Base-by-base conservation (phyloP, 53 echinoderm and acorn worm species). In the Henricia sp. region DNA sequence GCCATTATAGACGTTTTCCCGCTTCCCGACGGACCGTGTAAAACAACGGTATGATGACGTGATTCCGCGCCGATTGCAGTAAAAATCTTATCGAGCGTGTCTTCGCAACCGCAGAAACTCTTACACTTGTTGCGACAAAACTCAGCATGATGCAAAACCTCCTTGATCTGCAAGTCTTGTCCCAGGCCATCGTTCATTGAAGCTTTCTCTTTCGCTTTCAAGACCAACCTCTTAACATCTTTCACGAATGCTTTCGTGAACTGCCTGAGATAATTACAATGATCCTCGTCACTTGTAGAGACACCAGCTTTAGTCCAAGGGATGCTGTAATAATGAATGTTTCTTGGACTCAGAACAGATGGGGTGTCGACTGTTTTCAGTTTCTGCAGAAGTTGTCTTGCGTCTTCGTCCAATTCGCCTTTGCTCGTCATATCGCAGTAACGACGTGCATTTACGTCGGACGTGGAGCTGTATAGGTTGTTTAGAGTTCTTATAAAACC, bases 1-100 rank as follows among this genome's bases (percentile, higher is more conserved):
- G 96, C 94, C 86, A 94, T 90, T 72, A 96, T 89, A 26, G 96
- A 96, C 3, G 96, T 94, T 82, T 96, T 96, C 52, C 96, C 96
- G 29, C 92, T 87, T 34, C 96, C 96, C 1, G 96, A 96, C 19
- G 87, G 85, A 33, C 96, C 96, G 33, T 93, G 83, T 21, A 96
- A 68, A 35, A 90, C 92, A 0, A 91, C 20, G 19, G 90, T 86
- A 56, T 83, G 85, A 35, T 67, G 41, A 6, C 52, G 25, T 1
- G 65, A 28, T 32, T 68, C 58, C 27, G 44, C 84, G 12, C 55
- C 58, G 29, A 94, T 64, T 35, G 91, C 69, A 20, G 25, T 68
- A 34, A 89, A 84, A 56, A 94, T 88, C 43, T 83, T 50, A 0
- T 72, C 62, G 3, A 96, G 59, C 16, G 91, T 89, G 52, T 91